Base-by-base conservation (phyloP, 2,888 invertebrate genomes). In the Diarsia mendica region DNA sequence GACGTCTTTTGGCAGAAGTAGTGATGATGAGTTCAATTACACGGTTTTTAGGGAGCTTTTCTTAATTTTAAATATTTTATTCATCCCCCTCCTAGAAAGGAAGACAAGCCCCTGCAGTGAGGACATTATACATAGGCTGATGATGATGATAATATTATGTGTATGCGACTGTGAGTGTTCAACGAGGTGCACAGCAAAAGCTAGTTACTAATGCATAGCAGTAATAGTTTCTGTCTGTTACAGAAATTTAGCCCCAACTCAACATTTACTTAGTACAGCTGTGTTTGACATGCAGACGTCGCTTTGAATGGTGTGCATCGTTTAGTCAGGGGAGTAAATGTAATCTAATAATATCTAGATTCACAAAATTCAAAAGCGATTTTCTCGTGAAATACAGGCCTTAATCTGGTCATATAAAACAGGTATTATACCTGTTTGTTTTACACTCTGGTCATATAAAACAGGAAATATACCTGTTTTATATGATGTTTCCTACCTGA, bases 241-340 rank as follows among this genome's bases (percentile, higher is more conserved):
- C 66, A 65, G 68, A 65, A 65, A 6, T 68, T 68, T 10, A 65
- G 65, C 3, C 44, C 13, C 44, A 23, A 63, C 39, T 64, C 44
- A 39, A 39, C 18, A 39, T 67, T 70, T 48, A 28, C 58, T 9
- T 23, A 67, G n/a, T 66, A 18, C n/a, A 67, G 23, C 48, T 70
- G 33, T 48, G 13, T 39, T 70, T 49, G 70, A 49, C 69, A 33
- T n/a, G n/a, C n/a, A 33, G 18, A 64, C 20, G 11, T n/a, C 23
- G 23, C 48, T 65, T 48, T 33, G 66, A 18, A 49, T n/a, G 11
- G 10, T 10, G 28, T 46, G 10, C 46, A 68, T 15, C 6, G 28
- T 28, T 28, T 15, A 46, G 28, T 15, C 28, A 33, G n/a, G 6
- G 20, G 28, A 44, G 20, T 9, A 15, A 5, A 11, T 67, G 4